Evolutionary conservation across 2,113 vertebrate species (phyloP).

Genomic region (Cranoglanis bouderius): DNA sequence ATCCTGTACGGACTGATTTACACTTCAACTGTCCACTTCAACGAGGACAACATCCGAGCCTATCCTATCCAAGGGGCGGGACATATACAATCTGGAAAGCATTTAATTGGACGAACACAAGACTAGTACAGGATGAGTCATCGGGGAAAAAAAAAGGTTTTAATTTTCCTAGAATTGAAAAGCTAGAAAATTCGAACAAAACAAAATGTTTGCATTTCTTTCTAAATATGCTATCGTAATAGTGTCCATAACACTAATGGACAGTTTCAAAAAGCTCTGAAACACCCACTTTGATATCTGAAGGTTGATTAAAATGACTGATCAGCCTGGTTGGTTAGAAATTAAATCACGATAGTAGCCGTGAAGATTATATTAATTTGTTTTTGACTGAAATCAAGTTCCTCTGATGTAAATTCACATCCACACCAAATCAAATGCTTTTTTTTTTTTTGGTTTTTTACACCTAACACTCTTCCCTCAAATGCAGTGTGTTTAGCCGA

Average conservation of each 20-base stretch:
- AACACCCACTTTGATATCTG: neutral
- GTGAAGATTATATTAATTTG: neutral
- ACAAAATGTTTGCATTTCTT: neutral
- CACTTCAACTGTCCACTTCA: too few relatives aligned
- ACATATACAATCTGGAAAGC: neutral
- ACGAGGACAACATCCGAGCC: too few relatives aligned
- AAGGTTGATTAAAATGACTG: neutral
- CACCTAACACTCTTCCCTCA: slow-evolving; percentile 44
- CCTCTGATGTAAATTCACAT: neutral
- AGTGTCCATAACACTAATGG: neutral
- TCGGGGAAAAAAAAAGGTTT: neutral
- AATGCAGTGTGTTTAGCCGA: slow-evolving; percentile 33
- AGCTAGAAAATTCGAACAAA: too few relatives aligned
- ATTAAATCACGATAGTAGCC: neutral
- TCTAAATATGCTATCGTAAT: neutral
- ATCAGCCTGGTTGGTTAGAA: neutral
- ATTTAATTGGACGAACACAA: neutral
- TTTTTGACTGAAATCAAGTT: too few relatives aligned
- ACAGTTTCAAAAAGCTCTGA: neutral
- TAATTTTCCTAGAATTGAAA: neutral
- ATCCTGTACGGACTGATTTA: too few relatives aligned
- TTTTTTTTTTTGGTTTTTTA: neutral
- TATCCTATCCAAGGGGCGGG: neutral
- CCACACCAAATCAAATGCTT: neutral
- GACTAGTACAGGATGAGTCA: neutral